These are phyloP conservation scores for Propithecus deckenii DNA, from an alignment of 2,797 vertebrate species.

Conservation along the genomic window DNA sequence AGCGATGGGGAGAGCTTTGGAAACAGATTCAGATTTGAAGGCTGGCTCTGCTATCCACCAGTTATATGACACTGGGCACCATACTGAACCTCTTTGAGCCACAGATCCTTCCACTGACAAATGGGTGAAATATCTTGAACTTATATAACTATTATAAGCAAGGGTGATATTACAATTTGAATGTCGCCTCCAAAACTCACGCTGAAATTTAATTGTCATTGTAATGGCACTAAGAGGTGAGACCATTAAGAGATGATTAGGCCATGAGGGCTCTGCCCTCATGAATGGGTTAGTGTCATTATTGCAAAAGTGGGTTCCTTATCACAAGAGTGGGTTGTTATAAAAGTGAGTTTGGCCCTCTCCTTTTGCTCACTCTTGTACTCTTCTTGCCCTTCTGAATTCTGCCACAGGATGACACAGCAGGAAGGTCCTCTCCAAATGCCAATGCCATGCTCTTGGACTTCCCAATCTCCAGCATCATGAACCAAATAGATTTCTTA, in stretches of 20 bases:
- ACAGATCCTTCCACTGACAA: not conserved
- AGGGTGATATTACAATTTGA: not conserved
- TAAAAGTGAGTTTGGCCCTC: not conserved
- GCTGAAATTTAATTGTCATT: not conserved
- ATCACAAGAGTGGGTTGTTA: not conserved
- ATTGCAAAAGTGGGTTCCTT: not conserved
- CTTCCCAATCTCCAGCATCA: not conserved
- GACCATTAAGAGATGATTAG: not conserved
- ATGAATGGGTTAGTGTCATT: not conserved
- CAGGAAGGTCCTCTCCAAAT: not conserved
- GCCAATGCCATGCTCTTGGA: not conserved
- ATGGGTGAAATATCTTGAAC: not conserved
- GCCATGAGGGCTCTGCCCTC: not conserved
- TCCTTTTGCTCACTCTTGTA: not conserved
- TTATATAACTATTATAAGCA: not conserved
- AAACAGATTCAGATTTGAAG: not conserved
- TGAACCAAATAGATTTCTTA: not conserved
- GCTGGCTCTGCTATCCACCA: not conserved
- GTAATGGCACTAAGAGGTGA: not conserved
- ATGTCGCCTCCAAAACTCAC: not conserved
- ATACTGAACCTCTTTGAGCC: not conserved
- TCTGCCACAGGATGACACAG: not conserved
- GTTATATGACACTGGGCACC: not conserved
- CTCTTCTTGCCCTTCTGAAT: not conserved
- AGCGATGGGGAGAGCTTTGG: not conserved